These are phyloP conservation scores for Charaxes varanes DNA, from an alignment of 1,140 invertebrate genomes.

Conservation along the genomic window DNA sequence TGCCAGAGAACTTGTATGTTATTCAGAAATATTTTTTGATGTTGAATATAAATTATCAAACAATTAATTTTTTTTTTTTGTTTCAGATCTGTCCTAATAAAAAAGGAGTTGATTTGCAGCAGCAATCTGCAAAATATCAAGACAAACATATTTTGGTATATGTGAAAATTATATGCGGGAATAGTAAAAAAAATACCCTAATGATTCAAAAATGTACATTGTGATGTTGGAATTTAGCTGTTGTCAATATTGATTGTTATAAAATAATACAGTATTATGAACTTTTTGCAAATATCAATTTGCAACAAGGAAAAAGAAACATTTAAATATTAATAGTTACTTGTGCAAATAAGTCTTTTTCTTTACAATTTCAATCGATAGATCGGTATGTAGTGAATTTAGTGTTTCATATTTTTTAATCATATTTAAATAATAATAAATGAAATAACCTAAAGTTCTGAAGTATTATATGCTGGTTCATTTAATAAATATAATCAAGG, in stretches of 20 bases:
- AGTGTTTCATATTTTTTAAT: too few species aligned
- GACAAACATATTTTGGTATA: constrained; percentile 73
- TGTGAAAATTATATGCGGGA: constrained; percentile 66
- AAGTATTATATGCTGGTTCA: too few species aligned
- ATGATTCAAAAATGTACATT: constrained; percentile 49
- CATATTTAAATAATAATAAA: too few species aligned
- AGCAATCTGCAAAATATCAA: constrained; percentile 60
- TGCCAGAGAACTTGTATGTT: too few species aligned
- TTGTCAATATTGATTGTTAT: constrained; percentile 15
- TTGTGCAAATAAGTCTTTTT: too few species aligned
- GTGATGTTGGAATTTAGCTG: constrained; percentile 55
- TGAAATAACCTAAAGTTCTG: too few species aligned
- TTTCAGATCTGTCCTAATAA: constrained; percentile 70
- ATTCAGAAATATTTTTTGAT: too few species aligned
- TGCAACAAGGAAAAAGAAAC: too few species aligned
- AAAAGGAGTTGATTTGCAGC: constrained; percentile 27
- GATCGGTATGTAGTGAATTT: too few species aligned
- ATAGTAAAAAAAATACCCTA: constrained; percentile 44
- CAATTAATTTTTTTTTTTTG: constrained; percentile 9
- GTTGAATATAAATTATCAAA: constrained; percentile 1
- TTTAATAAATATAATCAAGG: too few species aligned
- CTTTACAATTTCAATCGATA: too few species aligned
- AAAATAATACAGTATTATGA: constrained; percentile 34
- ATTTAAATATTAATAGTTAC: too few species aligned
- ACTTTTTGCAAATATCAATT: constrained; percentile 9